Evolutionary conservation across 1,140 invertebrate species (phyloP).

Genomic region (Leguminivora glycinivorella): DNA sequence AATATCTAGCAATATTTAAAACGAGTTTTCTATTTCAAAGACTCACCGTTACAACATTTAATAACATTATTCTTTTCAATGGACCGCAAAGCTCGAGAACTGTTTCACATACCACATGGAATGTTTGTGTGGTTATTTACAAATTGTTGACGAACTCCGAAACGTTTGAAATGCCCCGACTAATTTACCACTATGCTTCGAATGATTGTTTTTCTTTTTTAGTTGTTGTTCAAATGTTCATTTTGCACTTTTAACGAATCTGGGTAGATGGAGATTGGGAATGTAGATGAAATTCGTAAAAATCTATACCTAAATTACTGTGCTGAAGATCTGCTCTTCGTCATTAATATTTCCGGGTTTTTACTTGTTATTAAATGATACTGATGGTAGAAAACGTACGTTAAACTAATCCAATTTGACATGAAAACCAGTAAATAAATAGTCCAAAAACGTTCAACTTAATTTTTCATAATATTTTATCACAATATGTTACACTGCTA

Average conservation of each 20-base stretch:
- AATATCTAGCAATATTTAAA: conserved; percentile 65
- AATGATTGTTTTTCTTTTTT: not conserved
- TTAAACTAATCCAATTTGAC: too few species aligned
- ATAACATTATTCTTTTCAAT: conserved; percentile 57
- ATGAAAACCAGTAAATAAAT: too few species aligned
- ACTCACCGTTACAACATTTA: conserved; percentile 39
- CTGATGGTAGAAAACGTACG: too few species aligned
- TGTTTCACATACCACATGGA: conserved; percentile 34
- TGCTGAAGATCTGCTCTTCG: too few species aligned
- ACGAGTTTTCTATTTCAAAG: conserved; percentile 52
- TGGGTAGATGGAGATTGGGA: not conserved
- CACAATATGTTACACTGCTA: too few species aligned
- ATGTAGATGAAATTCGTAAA: not conserved
- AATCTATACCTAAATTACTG: too few species aligned
- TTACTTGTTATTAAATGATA: too few species aligned
- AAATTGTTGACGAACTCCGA: conserved; percentile 33
- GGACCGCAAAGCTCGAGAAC: conserved; percentile 40
- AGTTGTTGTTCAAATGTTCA: not conserved
- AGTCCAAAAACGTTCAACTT: too few species aligned
- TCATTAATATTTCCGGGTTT: too few species aligned
- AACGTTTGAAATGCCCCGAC: conserved; percentile 23
- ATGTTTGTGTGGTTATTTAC: conserved; percentile 30
- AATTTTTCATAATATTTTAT: too few species aligned
- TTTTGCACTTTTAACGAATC: not conserved
- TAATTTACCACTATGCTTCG: conserved; percentile 20